These are phyloP conservation scores for Setophaga petechia DNA, from an alignment of 2,113 vertebrate genomes.

Conservation along the genomic window DNA sequence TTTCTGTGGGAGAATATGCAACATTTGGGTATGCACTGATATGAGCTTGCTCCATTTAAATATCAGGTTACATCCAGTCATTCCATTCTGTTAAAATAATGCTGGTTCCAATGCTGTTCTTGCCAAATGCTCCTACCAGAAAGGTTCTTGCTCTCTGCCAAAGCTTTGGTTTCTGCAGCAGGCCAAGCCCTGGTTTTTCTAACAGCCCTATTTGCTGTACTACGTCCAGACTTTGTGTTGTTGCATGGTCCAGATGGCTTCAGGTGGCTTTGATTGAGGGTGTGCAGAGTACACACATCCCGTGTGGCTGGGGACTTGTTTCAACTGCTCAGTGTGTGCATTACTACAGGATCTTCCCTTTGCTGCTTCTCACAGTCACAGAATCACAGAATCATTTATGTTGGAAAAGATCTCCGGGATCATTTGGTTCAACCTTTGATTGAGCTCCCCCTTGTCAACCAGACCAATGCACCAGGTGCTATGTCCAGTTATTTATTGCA, in stretches of 20 bases:
- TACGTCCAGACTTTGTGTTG: not conserved
- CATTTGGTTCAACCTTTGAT: not conserved
- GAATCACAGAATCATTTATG: not conserved
- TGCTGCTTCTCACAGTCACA: not conserved
- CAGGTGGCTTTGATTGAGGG: not conserved
- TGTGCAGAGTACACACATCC: not conserved
- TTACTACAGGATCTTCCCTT: not conserved
- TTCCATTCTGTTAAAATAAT: not conserved
- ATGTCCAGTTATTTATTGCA: not conserved
- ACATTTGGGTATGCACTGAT: not conserved
- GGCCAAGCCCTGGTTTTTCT: not conserved
- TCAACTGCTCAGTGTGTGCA: not conserved
- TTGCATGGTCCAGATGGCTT: not conserved
- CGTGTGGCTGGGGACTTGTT: not conserved
- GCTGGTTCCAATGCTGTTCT: not conserved
- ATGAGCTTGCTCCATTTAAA: not conserved
- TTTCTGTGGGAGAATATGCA: not conserved
- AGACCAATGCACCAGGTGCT: not conserved
- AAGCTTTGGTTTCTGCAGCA: not conserved
- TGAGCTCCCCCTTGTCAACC: not conserved
- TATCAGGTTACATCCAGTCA: not conserved
- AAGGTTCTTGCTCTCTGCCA: not conserved
- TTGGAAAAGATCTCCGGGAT: not conserved
- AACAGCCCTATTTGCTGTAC: not conserved
- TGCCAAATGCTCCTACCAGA: not conserved